These are phyloP conservation scores for Toxotes lorentzi DNA, from an alignment of 2,797 vertebrate species.

Conservation along the genomic window DNA sequence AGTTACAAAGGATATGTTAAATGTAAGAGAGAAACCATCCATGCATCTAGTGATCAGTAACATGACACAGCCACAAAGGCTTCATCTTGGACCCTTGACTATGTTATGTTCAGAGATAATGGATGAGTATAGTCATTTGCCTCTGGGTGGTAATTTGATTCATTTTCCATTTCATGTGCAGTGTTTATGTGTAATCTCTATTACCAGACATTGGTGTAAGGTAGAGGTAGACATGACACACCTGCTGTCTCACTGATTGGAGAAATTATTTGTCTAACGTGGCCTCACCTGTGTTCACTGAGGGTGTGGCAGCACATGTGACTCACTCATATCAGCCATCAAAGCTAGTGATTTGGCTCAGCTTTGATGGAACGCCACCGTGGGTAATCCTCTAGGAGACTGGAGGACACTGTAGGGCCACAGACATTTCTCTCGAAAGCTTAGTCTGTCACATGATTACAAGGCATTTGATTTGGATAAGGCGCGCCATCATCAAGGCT, in stretches of 20 bases:
- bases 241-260: constrained; percentile 31
- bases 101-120: constrained; percentile 15
- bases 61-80: background rate
- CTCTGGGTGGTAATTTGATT: constrained; percentile 26
- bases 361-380: constrained; percentile 56
- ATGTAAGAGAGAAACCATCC: background rate
- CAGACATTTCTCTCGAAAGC: constrained; percentile 61
- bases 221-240: constrained; percentile 44
- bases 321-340: constrained; percentile 66
- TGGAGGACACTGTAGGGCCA: constrained; percentile 28
- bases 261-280: constrained; percentile 36
- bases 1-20: background rate
- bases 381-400: constrained; percentile 65
- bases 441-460: constrained; percentile 74
- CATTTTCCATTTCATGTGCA: constrained; percentile 30
- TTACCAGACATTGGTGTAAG: constrained; percentile 30
- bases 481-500: constrained; percentile 9
- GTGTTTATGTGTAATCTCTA: background rate
- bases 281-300: constrained; percentile 65
- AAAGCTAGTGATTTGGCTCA: constrained; percentile 53
- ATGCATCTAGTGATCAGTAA: background rate
- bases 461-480: constrained; percentile 61
- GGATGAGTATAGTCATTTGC: constrained; percentile 17
- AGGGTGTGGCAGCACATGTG: constrained; percentile 77
- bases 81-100: background rate